Percentiles rank a stretch among this genome's conserved stretches.
Evolutionary conservation across 1,140 invertebrate genomes (phyloP).

Genomic region (Varroa destructor): DNA sequence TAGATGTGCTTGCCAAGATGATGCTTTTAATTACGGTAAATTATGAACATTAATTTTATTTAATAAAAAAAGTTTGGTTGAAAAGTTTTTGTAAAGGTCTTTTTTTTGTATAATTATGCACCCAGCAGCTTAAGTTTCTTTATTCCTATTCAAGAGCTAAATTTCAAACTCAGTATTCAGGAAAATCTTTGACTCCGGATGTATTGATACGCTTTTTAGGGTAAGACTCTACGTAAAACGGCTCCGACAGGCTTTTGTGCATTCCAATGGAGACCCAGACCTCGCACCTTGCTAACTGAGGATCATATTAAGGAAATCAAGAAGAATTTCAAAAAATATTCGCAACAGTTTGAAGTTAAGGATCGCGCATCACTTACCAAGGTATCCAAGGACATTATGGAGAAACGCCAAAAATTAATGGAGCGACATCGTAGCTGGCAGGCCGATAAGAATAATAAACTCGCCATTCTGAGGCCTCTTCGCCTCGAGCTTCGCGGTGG

Average conservation of each 20-base stretch:
- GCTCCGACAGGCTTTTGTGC: slow-evolving; percentile 84
- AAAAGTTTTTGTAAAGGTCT: too few species aligned
- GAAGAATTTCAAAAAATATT: slow-evolving; percentile 96
- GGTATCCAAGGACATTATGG: slow-evolving; percentile 89
- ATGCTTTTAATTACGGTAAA: too few species aligned
- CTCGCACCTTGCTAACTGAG: slow-evolving; percentile 63
- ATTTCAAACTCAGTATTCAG: slow-evolving; percentile 33
- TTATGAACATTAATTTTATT: too few species aligned
- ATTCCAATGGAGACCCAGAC: slow-evolving; percentile 87
- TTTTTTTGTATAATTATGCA: too few species aligned
- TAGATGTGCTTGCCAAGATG: too few species aligned
- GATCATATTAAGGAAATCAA: slow-evolving; percentile 65
- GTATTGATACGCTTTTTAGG: not conserved
- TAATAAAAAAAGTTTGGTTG: too few species aligned
- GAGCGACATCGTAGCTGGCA: slow-evolving; percentile 65
- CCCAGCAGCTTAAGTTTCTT: too few species aligned
- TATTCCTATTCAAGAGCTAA: slow-evolving; percentile 33
- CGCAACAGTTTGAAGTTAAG: slow-evolving; percentile 85
- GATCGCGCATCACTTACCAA: slow-evolving; percentile 81
- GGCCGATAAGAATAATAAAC: slow-evolving; percentile 57
- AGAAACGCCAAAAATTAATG: slow-evolving; percentile 77
- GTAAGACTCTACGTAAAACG: slow-evolving; percentile 61
- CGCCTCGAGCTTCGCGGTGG: slow-evolving; percentile 75
- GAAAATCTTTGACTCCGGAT: too few species aligned
- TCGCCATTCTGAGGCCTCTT: slow-evolving; percentile 57